Percentiles rank a stretch among this genome's conserved stretches.
Conservation (phyloP, 2,113 vertebrate genomes). For the Delphinapterus leucas region DNA sequence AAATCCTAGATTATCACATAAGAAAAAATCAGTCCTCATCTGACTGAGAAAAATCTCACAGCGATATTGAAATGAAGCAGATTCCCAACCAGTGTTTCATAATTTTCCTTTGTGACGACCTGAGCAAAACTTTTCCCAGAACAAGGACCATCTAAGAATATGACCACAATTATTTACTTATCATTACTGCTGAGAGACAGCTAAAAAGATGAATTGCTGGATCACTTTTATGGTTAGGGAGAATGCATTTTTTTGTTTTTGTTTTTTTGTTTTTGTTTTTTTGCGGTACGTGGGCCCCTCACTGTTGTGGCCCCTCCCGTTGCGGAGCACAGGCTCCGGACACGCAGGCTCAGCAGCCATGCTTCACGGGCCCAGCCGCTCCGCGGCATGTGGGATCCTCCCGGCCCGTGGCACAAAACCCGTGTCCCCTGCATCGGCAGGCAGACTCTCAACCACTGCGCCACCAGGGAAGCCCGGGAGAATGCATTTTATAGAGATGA, state of each 20-base stretch:
- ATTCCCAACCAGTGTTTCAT: not conserved
- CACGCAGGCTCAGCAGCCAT: no score
- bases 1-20: not conserved
- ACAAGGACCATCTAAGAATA: not conserved
- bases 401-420: accelerated
- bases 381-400: no score
- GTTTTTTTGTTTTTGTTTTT: no score
- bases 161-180: constrained; percentile 43
- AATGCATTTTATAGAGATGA: constrained; percentile 64
- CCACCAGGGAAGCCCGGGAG: not conserved
- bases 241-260: constrained; percentile 11
- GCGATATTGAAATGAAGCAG: not conserved
- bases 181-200: constrained; percentile 5
- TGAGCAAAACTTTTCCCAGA: constrained; percentile 1
- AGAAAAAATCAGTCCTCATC: not conserved
- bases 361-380: no score
- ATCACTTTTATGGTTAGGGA: constrained; percentile 50
- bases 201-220: constrained; percentile 30
- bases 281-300: no score
- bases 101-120: not conserved
- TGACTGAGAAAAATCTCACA: not conserved
- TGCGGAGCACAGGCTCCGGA: no score
- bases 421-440: no score
- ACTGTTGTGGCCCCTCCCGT: no score
- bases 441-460: accelerated